Evolutionary conservation across 2,797 vertebrate species (phyloP), one percentile per base, ranked within the genome.

Genomic region (Columba guinea): DNA sequence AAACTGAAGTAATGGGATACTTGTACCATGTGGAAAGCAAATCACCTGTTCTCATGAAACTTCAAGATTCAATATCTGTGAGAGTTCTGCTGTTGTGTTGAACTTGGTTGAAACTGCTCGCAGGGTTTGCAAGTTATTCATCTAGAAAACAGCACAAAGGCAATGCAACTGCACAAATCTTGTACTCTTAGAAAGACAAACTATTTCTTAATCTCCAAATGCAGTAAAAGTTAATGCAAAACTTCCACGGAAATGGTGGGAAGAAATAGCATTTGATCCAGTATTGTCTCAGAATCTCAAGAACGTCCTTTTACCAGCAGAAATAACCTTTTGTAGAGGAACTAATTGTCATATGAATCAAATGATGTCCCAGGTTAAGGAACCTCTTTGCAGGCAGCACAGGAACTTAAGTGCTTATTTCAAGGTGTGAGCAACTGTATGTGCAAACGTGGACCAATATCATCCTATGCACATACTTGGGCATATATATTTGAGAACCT

Each of bases 1-100:
- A 96, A 96, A 95, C 35, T 75, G 34, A 76, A 91, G 48, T 63
- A 67, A 32, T 32, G 11, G 27, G 94, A 89, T 84, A 95, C 63
- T 63, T 48, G 19, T 53, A 44, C 56, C 69, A 35, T 39, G 30
- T 89, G 83, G 89, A 91, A 76, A 89, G 49, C 35, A 94, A 90
- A 87, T 32, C 44, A 28, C 18, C 20, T 34, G 10, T 73, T 71
- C 92, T 59, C 59, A 23, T 35, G 21, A 59, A 68, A 18, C 18
- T 17, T 53, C 24, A 19, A 64, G 28, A 44, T 11, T 58, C 22
- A 21, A 0, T 58, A 21, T 62, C 84, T 75, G 32, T 68, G 49
- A 84, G 35, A 63, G 4, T 18, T 75, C 30, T 84, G 39, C 53
- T 88, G 21, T 44, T 63, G 24, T 34, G 13, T 10, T 64, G 26